Evolutionary conservation across 2,113 vertebrate genomes (phyloP), one percentile per base, ranked within the genome.

Genomic region (Otocyon megalotis): DNA sequence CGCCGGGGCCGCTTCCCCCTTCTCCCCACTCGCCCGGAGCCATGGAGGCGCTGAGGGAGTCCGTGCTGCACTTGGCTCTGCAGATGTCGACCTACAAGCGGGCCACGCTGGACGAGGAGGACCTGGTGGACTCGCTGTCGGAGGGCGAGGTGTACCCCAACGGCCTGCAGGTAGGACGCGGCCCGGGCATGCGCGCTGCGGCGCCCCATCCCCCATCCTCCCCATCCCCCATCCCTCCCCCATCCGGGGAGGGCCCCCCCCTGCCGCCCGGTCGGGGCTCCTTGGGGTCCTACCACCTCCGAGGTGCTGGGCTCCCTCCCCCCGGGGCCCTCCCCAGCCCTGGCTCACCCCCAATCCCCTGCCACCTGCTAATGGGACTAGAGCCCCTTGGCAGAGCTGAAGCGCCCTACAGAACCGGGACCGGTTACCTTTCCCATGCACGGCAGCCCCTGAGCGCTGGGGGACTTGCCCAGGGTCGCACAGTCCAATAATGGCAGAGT

Each of bases 51-150:
- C 98, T 99, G 94, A 99, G 99, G 92, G 98, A 99, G 92, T 98
- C 99, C 14, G 94, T 99, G 98, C 98, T 99, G 89, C 99, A 98
- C 98, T 98, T 99, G 98, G 97, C 99, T 88, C 99, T 98, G 97
- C 99, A 99, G 99, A 99, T 99, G 99, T 99, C 99, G 19, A 98
- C 99, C 8, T 99, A 99, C 98, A 99, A 99, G 97, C 98, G 99
- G 88, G 99, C 99, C 0, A 99, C 99, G 0, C 96, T 99, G 98
- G 99, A 99, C 0, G 99, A 99, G 6, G 99, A 99, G 95, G 99
- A 99, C 53, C 98, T 99, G 97, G 98, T 99, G 97, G 99, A 99
- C 86, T 99, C 99, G 20, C 97, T 98, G 9, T 95, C 98, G 0
- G 99, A 99, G 6, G 86, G 98, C 0, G 99, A 99, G 28, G 97